Base-by-base conservation (phyloP, 2,888 invertebrate species). In the Rhabditoides inermis region DNA sequence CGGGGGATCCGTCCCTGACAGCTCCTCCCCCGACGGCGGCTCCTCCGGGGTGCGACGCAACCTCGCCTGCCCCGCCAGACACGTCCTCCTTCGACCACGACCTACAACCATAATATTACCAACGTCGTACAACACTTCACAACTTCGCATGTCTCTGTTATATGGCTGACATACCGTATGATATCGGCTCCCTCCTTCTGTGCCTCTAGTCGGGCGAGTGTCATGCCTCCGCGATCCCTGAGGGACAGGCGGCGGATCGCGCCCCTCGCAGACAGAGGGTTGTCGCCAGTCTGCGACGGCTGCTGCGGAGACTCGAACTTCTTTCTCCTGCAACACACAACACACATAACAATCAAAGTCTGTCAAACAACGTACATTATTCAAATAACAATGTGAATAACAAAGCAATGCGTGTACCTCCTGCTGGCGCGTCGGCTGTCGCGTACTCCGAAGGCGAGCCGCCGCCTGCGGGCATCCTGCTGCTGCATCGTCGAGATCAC, bases 251-350 rank as follows among this genome's bases (percentile, higher is more conserved):
- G 56, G 23, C 76, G 62, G 49, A 75, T 76, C 32, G 76, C 70
- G 23, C 74, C 73, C 20, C 76, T 60, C 30, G 73, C 75, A 7
- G 69, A 68, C 56, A 73, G 73, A 15, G 72, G 71, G 58, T 73
- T 73, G 51, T 72, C 73, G 28, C 60, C 59, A 15, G 61, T 56
- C 18, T 58, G 60, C 7, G 63, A 56, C 49, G 58, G 53, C 51
- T 69, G 69, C 42, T 72, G 71, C 5, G 75, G 73, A 2, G 75
- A 75, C 46, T 76, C 76, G 61, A 72, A 76, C 70, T 76, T 77
- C 62, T 73, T 73, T 53, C 72, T 57, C 48, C 70, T 68, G 23
- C 15, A 55, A 48, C 10, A 32, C 7, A 32, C 32, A 15, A 15
- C 32, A 10, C 32, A 10, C 10, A 32, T 18, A 15, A 18, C 12